Conservation (phyloP, 2,797 vertebrate species). For the Periophthalmus magnuspinnatus region DNA sequence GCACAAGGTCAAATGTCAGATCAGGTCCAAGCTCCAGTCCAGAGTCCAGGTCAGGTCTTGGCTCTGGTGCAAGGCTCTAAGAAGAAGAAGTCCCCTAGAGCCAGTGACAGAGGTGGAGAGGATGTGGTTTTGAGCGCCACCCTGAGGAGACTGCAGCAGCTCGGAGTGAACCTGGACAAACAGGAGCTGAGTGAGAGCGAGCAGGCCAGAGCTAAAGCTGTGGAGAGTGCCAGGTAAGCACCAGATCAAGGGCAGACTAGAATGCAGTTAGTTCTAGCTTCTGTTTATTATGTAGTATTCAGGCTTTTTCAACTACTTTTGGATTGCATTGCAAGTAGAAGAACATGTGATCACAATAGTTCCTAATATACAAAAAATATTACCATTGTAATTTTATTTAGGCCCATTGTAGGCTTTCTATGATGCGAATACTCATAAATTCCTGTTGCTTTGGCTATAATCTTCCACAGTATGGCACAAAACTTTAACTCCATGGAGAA, state of each 20-base stretch:
- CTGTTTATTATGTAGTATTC: too few species aligned
- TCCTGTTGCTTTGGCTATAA: too few species aligned
- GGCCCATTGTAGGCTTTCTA: too few species aligned
- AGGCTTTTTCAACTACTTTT: too few species aligned
- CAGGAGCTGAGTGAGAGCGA: conserved; percentile 59
- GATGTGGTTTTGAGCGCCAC: conserved; percentile 85
- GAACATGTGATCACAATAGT: too few species aligned
- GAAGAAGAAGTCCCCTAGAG: conserved; percentile 58
- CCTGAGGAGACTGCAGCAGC: conserved; percentile 82
- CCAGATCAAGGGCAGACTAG: too few species aligned
- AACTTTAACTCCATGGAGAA: too few species aligned
- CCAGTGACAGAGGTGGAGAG: conserved; percentile 62
- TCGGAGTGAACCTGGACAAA: conserved; percentile 82
- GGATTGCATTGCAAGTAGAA: too few species aligned
- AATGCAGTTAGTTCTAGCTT: background rate
- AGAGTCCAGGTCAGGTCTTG: background rate
- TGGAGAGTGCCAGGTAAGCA: conserved; percentile 86
- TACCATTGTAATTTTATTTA: too few species aligned
- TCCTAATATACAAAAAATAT: too few species aligned
- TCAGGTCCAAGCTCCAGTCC: background rate
- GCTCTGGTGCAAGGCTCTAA: conserved; percentile 22
- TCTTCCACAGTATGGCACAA: too few species aligned
- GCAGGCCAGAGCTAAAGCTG: conserved; percentile 62
- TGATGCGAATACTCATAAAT: too few species aligned
- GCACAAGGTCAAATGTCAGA: background rate